These are phyloP conservation scores for Gryon sp. DNA, from an alignment of 1,140 invertebrate genomes.

Conservation along the genomic window DNA sequence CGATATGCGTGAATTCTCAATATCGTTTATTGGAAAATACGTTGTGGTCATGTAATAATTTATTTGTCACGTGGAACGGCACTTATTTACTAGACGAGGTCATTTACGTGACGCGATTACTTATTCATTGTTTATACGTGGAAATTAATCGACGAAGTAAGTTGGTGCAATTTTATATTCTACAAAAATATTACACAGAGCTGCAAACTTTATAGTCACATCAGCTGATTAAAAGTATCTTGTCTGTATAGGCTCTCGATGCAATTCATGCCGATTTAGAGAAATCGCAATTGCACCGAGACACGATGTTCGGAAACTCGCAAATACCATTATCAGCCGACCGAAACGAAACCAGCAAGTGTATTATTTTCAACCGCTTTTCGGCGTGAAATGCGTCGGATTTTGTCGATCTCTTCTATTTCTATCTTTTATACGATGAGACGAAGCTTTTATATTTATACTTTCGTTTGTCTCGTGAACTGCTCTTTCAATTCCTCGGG, in stretches of 20 bases:
- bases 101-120: conserved; percentile 6
- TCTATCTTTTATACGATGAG: background rate
- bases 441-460: conserved; percentile 8
- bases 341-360: background rate
- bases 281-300: conserved; percentile 2
- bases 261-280: conserved; percentile 17
- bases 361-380: conserved; percentile 25
- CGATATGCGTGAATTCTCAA: too few relatives aligned
- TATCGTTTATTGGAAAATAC: conserved; percentile 10
- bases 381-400: conserved; percentile 3
- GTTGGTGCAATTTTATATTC: background rate
- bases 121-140: conserved; percentile 11
- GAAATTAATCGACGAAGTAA: conserved; percentile 1
- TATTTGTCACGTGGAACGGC: background rate
- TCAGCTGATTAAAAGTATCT: conserved; percentile 13
- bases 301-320: conserved; percentile 11
- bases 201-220: background rate
- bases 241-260: too few relatives aligned
- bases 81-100: conserved; percentile 2
- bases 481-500: too few relatives aligned
- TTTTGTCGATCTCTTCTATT: conserved; percentile 6
- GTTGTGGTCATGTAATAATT: conserved; percentile 6
- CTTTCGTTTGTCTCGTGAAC: too few relatives aligned
- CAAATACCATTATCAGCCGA: conserved; percentile 15
- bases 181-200: too few relatives aligned